Conservation (phyloP, 2,113 vertebrate species). For the Indicator maculatus region DNA sequence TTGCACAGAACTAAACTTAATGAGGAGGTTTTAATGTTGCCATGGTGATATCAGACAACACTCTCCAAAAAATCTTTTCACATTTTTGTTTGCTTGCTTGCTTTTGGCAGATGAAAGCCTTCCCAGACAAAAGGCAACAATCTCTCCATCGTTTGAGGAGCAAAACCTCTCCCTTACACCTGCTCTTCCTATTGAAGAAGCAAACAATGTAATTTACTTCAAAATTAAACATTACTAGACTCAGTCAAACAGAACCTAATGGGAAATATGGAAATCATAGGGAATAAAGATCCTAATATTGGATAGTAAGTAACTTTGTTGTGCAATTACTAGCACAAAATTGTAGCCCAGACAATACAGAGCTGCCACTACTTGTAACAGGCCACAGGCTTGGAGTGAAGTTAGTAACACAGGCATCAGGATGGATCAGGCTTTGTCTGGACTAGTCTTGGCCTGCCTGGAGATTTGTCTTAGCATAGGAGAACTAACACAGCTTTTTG, state of each 20-base stretch:
- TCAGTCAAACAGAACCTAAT: slow-evolving; percentile 2
- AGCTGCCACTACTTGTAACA: background rate
- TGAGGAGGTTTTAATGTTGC: background rate
- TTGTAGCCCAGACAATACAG: background rate
- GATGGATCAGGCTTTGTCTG: background rate
- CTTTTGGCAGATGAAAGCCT: slow-evolving; percentile 12
- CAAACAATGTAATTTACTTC: background rate
- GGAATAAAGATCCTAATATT: background rate
- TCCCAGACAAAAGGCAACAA: background rate
- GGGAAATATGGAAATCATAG: background rate
- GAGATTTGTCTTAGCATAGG: background rate
- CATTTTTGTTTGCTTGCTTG: background rate
- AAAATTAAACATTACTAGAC: background rate
- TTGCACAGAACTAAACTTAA: background rate
- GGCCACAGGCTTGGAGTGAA: background rate
- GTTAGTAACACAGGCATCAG: background rate
- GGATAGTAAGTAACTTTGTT: background rate
- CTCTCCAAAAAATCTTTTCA: background rate
- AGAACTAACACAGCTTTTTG: background rate
- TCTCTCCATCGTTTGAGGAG: background rate
- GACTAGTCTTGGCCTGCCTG: background rate
- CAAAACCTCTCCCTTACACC: background rate
- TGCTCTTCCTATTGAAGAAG: background rate
- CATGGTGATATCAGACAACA: slow-evolving; percentile 16
- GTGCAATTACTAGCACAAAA: background rate